phyloP scores from a whole-genome alignment of 2,797 vertebrate species.

The Sebastes umbrosus region DNA sequence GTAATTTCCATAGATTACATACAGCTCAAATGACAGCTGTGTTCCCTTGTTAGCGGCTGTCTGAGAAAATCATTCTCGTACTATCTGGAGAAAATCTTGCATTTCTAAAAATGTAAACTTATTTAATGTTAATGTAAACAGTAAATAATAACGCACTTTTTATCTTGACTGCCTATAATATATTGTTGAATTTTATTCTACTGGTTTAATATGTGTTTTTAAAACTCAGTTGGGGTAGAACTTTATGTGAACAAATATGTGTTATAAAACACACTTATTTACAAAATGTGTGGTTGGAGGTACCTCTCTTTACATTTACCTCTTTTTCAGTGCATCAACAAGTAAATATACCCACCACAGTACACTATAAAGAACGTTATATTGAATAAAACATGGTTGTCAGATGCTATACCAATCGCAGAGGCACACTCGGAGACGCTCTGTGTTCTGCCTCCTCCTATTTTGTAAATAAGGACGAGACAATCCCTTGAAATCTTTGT shows the following conservation, averaged over 20 bases:
- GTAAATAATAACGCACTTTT: neutral
- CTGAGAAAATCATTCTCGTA: neutral
- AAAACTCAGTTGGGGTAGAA: neutral
- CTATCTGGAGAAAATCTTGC: neutral
- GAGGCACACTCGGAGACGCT: neutral
- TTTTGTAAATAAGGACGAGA: slow-evolving; percentile 33
- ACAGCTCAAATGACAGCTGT: neutral
- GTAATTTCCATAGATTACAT: slow-evolving; percentile 10
- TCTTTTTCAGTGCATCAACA: neutral
- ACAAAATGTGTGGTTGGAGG: neutral
- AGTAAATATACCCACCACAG: neutral
- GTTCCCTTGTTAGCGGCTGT: neutral
- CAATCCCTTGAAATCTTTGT: slow-evolving; percentile 38
- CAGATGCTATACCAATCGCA: neutral
- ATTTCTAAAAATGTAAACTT: neutral
- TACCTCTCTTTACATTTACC: neutral
- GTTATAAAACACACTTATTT: neutral
- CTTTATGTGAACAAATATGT: neutral
- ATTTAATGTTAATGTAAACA: neutral
- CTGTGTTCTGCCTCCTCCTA: slow-evolving; percentile 22
- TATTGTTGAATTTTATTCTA: too few relatives aligned
- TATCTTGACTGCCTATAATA: neutral
- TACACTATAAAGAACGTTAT: neutral
- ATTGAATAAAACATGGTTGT: slow-evolving; percentile 1
- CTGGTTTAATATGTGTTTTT: neutral